Conservation (phyloP, 2,113 vertebrate species). For the Colistium nudipinnis region DNA sequence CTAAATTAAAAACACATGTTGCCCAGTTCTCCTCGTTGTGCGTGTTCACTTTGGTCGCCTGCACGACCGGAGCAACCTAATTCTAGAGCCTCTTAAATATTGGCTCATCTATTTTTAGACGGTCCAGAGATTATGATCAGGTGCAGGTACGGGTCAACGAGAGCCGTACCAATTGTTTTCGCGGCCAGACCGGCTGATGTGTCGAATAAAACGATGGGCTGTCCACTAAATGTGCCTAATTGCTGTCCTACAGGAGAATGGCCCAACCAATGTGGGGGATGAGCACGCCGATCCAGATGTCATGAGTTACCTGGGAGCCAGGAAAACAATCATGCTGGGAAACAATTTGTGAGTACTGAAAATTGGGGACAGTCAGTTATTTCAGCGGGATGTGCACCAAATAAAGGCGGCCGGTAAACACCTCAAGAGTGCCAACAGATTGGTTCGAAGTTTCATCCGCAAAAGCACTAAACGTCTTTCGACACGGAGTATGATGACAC, state of each 20-base stretch:
- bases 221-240: neutral
- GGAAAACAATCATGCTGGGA: constrained; percentile 88
- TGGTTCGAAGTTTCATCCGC: neutral
- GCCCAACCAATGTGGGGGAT: constrained; percentile 95
- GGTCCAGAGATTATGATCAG: constrained; percentile 55
- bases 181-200: too few relatives aligned
- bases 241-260: constrained; percentile 86
- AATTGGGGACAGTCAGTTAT: neutral
- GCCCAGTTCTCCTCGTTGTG: constrained; percentile 27
- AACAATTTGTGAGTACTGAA: constrained; percentile 94
- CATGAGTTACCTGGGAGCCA: constrained; percentile 92
- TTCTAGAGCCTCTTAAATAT: constrained; percentile 26
- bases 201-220: neutral
- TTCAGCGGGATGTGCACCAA: neutral
- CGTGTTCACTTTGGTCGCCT: constrained; percentile 32
- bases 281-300: constrained; percentile 88
- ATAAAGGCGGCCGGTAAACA: neutral
- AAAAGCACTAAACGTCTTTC: neutral
- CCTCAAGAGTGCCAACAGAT: neutral
- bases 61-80: constrained; percentile 31
- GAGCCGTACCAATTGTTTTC: constrained; percentile 6
- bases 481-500: neutral
- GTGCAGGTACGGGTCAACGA: constrained; percentile 28
- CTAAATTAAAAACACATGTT: constrained; percentile 63
- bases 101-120: constrained; percentile 66